Evolutionary conservation across 2,888 invertebrate genomes (phyloP).

Genomic region (Scelioninae gen. 2): DNA sequence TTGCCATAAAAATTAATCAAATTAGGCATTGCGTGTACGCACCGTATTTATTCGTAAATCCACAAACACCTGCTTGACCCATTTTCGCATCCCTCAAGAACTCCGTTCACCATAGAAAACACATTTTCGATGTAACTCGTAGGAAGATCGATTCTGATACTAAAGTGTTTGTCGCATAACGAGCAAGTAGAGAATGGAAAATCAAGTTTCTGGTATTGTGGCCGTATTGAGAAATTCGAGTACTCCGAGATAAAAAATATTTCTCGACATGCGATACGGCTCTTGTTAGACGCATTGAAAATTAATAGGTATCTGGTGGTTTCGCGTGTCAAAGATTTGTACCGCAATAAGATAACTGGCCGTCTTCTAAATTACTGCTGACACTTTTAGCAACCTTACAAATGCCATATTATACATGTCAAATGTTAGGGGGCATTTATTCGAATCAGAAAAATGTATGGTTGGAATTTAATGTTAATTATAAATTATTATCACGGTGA

Average conservation of each 20-base stretch:
- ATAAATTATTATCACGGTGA: no score
- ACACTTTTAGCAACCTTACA: constrained; percentile 42
- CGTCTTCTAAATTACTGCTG: constrained; percentile 32
- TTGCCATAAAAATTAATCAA: constrained; percentile 5
- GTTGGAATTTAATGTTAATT: no score
- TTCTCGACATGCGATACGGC: constrained; percentile 26
- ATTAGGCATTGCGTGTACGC: constrained; percentile 29
- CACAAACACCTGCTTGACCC: constrained; percentile 62
- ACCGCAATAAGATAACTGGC: constrained; percentile 24
- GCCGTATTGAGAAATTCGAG: constrained; percentile 26
- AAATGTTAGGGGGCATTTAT: no score
- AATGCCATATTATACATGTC: constrained; percentile 19
- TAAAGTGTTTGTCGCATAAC: constrained; percentile 12
- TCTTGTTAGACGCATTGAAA: constrained; percentile 10
- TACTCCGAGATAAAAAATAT: constrained; percentile 21
- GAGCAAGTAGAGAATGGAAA: constrained; percentile 13
- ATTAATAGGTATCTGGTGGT: constrained; percentile 25
- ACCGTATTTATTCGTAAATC: constrained; percentile 38
- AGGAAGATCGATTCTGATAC: constrained; percentile 26
- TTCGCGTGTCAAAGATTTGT: constrained; percentile 37
- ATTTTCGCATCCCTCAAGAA: constrained; percentile 49
- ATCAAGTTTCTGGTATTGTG: constrained; percentile 16
- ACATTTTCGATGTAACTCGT: constrained; percentile 9
- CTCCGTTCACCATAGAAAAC: constrained; percentile 20
- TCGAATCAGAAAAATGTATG: no score